These are phyloP conservation scores for Astyanax mexicanus DNA, from an alignment of 2,797 vertebrate species.

Conservation along the genomic window DNA sequence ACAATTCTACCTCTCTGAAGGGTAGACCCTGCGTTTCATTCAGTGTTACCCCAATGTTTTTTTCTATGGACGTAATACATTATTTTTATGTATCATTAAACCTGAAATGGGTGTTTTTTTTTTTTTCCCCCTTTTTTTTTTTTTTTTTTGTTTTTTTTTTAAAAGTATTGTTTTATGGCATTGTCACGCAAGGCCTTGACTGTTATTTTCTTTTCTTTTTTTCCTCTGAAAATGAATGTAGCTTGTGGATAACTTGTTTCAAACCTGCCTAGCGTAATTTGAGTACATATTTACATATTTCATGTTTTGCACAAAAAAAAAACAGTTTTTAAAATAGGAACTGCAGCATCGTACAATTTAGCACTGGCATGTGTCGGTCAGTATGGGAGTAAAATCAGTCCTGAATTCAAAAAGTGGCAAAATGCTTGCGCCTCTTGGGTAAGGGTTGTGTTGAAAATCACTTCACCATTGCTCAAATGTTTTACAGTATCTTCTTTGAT, in stretches of 20 bases:
- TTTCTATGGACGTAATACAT: slow-evolving; percentile 75
- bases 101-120: slow-evolving; percentile 38
- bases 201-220: not conserved
- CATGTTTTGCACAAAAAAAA: not conserved
- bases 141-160: slow-evolving; percentile 27
- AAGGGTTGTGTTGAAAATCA: not conserved
- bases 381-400: not conserved
- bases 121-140: slow-evolving; percentile 15
- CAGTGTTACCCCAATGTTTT: slow-evolving; percentile 82
- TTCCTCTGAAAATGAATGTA: slow-evolving; percentile 26
- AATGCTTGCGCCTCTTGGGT: not conserved
- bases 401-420: too few relatives aligned
- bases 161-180: slow-evolving; percentile 6
- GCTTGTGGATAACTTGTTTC: slow-evolving; percentile 21
- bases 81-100: slow-evolving; percentile 63
- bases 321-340: not conserved
- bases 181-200: slow-evolving; percentile 31
- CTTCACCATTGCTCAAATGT: not conserved
- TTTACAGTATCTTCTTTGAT: not conserved
- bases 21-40: slow-evolving; percentile 77
- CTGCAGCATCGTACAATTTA: not conserved
- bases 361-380: not conserved
- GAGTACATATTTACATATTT: not conserved
- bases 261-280: slow-evolving; percentile 2
- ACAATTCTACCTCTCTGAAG: slow-evolving; percentile 55